Percentiles rank a stretch among this genome's conserved stretches.
Evolutionary conservation across 2,113 vertebrate genomes (phyloP).

Genomic region (Elephas maximus): DNA sequence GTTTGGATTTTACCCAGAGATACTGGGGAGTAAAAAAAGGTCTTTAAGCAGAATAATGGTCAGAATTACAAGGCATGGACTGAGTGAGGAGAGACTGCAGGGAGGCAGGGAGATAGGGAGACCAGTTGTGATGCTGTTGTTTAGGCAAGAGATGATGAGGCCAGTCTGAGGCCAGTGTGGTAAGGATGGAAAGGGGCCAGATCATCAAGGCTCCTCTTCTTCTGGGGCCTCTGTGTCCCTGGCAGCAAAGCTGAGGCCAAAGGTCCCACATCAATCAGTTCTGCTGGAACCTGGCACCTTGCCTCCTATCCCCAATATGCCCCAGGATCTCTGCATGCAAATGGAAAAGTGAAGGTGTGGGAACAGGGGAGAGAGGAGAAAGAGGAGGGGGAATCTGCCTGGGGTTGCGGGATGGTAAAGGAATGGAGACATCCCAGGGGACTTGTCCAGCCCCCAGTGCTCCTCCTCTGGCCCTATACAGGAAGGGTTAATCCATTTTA

Average conservation of each 20-base stretch:
- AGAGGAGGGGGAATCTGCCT: background rate
- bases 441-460: background rate
- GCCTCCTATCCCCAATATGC: background rate
- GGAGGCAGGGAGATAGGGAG: background rate
- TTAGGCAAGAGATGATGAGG: background rate
- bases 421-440: background rate
- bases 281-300: slow-evolving; percentile 14
- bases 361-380: background rate
- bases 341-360: background rate
- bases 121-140: background rate
- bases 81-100: background rate
- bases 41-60: background rate
- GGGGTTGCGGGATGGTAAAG: background rate
- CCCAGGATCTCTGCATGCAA: background rate
- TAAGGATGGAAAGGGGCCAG: slow-evolving; percentile 14
- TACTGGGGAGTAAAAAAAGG: background rate
- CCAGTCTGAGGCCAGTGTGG: background rate
- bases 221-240: slow-evolving; percentile 46
- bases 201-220: background rate
- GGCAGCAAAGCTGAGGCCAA: slow-evolving; percentile 37
- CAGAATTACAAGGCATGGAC: background rate
- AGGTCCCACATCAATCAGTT: slow-evolving; percentile 15
- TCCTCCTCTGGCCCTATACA: background rate
- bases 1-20: background rate
- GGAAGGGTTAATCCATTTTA: slow-evolving; percentile 54